Evolutionary conservation across 2,113 vertebrate genomes (phyloP).

Genomic region (Sylvia atricapilla): DNA sequence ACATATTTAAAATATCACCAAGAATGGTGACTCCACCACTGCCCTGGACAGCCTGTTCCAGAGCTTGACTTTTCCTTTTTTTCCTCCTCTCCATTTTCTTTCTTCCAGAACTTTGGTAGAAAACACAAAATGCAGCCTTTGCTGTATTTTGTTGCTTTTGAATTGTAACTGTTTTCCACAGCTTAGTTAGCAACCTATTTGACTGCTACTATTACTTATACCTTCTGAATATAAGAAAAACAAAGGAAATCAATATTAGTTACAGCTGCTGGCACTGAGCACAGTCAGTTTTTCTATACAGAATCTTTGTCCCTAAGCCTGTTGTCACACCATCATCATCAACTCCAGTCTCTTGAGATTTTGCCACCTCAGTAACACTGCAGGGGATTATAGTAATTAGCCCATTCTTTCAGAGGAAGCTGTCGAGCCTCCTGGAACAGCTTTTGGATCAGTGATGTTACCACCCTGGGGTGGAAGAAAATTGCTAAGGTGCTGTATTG

Average conservation of each 20-base stretch:
- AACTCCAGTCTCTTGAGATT: not conserved
- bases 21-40: not conserved
- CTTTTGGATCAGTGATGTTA: not conserved
- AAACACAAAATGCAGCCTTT: not conserved
- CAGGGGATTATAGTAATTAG: not conserved
- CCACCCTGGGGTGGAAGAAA: not conserved
- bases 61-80: not conserved
- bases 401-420: not conserved
- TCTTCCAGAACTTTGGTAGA: not conserved
- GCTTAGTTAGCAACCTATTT: not conserved
- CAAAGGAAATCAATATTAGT: not conserved
- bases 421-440: not conserved
- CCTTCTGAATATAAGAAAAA: not conserved
- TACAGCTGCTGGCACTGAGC: not conserved
- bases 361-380: not conserved
- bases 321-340: not conserved
- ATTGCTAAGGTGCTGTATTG: not conserved
- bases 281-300: not conserved
- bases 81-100: accelerated
- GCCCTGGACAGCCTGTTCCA: not conserved
- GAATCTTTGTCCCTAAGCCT: not conserved
- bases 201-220: not conserved
- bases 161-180: not conserved
- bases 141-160: not conserved
- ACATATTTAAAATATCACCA: not conserved